These are phyloP conservation scores for Ochotona princeps DNA, from an alignment of 2,113 vertebrate species.

Conservation along the genomic window DNA sequence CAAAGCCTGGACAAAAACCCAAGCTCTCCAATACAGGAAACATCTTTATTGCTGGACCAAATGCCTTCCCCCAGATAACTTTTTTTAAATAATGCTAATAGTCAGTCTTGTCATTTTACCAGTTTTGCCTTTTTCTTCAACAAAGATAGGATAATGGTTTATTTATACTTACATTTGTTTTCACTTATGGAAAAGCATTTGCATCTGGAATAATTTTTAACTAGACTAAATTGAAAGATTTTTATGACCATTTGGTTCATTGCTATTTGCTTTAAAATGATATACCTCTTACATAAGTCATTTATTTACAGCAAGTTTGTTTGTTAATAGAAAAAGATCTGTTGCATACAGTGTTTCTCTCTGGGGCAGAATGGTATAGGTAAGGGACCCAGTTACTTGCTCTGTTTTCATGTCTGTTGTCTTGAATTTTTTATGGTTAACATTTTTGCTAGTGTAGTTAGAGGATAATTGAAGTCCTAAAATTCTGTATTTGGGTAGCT, in stretches of 20 bases:
- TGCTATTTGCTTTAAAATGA: slow-evolving; percentile 41
- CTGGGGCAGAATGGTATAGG: background rate
- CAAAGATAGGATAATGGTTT: background rate
- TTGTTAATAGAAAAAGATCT: slow-evolving; percentile 21
- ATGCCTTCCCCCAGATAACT: background rate
- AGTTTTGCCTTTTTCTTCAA: background rate
- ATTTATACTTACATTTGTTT: slow-evolving; percentile 54
- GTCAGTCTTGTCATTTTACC: background rate
- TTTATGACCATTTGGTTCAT: slow-evolving; percentile 16
- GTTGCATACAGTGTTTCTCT: background rate
- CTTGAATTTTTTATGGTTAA: slow-evolving; percentile 13
- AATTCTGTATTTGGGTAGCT: slow-evolving; percentile 33
- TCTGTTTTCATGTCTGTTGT: background rate
- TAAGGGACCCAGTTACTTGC: background rate
- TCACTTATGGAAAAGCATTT: background rate
- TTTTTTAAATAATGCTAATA: slow-evolving; percentile 4
- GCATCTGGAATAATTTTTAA: slow-evolving; percentile 47
- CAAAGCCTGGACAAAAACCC: too few species aligned
- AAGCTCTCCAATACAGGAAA: too few species aligned
- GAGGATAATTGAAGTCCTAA: background rate
- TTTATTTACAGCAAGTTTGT: background rate
- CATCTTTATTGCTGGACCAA: too few species aligned
- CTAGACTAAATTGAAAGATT: slow-evolving; percentile 1
- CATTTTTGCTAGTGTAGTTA: slow-evolving; percentile 4
- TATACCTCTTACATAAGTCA: background rate